Percentiles rank a stretch among this genome's conserved stretches.
Evolutionary conservation across 2,797 vertebrate species (phyloP).

Genomic region (Danionella dracula): DNA sequence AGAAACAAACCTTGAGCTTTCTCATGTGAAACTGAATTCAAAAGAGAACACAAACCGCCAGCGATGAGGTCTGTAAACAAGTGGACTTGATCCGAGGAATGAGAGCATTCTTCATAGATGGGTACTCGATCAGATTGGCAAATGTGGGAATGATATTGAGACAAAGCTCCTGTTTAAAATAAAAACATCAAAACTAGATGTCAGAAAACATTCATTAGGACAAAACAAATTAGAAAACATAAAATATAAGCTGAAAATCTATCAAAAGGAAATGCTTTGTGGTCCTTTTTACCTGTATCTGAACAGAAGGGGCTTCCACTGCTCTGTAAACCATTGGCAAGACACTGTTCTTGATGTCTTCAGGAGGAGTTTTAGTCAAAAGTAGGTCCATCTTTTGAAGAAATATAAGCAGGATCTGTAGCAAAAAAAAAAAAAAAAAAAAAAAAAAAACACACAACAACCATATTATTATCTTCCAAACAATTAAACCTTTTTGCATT

Average conservation of each 20-base stretch:
- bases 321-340: slow-evolving; percentile 97
- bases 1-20: background rate
- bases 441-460: no score
- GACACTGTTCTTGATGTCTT: slow-evolving; percentile 93
- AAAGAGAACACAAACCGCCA: slow-evolving; percentile 84
- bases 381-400: slow-evolving; percentile 99
- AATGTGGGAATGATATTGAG: slow-evolving; percentile 98
- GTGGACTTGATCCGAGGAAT: slow-evolving; percentile 95
- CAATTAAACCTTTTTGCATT: background rate
- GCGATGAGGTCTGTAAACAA: slow-evolving; percentile 94
- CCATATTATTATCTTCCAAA: no score
- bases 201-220: no score
- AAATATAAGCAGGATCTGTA: slow-evolving; percentile 94
- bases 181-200: no score
- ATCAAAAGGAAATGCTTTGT: no score
- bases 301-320: slow-evolving; percentile 92
- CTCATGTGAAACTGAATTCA: background rate
- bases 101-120: slow-evolving; percentile 98
- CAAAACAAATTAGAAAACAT: no score
- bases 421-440: no score
- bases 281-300: slow-evolving; percentile 84
- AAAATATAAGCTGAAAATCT: no score
- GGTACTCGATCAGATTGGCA: slow-evolving; percentile 97
- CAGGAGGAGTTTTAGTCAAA: slow-evolving; percentile 92
- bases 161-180: slow-evolving; percentile 83